Evolutionary conservation across 2,888 invertebrate species (phyloP).

Genomic region (Macroteleia sp.): DNA sequence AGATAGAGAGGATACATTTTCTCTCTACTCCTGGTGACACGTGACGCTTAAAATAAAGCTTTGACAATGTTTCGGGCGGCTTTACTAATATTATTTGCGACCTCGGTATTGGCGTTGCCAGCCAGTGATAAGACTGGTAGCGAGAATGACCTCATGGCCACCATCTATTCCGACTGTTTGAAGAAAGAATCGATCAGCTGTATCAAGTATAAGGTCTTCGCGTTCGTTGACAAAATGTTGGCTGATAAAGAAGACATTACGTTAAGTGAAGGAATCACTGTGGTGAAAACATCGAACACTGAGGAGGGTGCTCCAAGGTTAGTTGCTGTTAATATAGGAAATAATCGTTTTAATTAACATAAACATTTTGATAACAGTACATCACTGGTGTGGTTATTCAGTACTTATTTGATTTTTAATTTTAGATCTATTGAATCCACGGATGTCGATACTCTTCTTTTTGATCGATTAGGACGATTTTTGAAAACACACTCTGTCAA

Average conservation of each 20-base stretch:
- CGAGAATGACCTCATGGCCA: constrained; percentile 91
- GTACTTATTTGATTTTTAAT: no score
- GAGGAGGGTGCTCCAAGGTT: constrained; percentile 92
- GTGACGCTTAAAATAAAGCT: constrained; percentile 54
- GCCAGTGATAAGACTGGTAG: constrained; percentile 88
- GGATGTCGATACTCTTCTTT: constrained; percentile 87
- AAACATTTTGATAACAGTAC: no score
- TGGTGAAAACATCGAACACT: constrained; percentile 89
- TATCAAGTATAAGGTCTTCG: constrained; percentile 94
- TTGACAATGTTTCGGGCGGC: constrained; percentile 62
- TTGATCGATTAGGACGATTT: constrained; percentile 90
- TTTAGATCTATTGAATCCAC: constrained; percentile 82
- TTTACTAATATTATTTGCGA: constrained; percentile 74
- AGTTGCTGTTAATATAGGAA: no score
- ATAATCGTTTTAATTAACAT: no score
- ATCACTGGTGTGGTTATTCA: no score
- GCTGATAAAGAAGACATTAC: constrained; percentile 92
- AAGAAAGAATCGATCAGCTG: constrained; percentile 93
- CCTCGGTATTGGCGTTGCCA: constrained; percentile 87
- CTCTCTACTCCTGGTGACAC: constrained; percentile 61
- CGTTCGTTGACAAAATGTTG: constrained; percentile 93
- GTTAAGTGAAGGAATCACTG: constrained; percentile 92
- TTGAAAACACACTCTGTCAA: constrained; percentile 92
- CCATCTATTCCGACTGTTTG: constrained; percentile 91
- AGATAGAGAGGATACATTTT: constrained; percentile 31